Evolutionary conservation across 2,888 invertebrate species (phyloP).

Genomic region (Noctua janthina): DNA sequence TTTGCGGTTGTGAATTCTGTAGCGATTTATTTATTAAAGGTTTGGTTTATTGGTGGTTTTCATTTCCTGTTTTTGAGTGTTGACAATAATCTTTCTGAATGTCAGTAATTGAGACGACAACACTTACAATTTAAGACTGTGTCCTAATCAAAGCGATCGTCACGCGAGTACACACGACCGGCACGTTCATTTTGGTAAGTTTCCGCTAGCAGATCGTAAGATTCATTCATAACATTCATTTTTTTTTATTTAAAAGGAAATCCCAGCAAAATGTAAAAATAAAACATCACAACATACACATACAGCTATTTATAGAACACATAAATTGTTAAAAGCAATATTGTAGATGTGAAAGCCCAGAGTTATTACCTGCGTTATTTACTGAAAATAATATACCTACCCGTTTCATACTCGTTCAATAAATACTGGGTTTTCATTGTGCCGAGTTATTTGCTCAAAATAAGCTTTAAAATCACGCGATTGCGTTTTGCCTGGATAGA

Average conservation of each 20-base stretch:
- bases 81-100: not conserved
- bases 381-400: conserved; percentile 38
- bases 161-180: not conserved
- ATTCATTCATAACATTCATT: not conserved
- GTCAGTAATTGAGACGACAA: not conserved
- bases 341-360: conserved; percentile 1
- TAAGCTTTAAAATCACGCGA: conserved; percentile 34
- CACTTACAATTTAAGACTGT: not conserved
- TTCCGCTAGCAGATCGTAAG: not conserved
- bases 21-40: conserved; percentile 32
- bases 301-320: not conserved
- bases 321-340: conserved; percentile 17
- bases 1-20: conserved; percentile 47
- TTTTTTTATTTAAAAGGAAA: not conserved
- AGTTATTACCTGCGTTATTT: conserved; percentile 24
- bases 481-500: conserved; percentile 28
- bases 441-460: conserved; percentile 34
- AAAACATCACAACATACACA: not conserved
- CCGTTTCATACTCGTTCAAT: conserved; percentile 13
- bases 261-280: not conserved
- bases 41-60: conserved; percentile 11
- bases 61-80: conserved; percentile 11
- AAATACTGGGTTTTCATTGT: conserved; percentile 31
- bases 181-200: not conserved
- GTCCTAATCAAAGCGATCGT: not conserved